phyloP scores from a whole-genome alignment of 2,888 invertebrate genomes.

The Saturnia japonica region DNA sequence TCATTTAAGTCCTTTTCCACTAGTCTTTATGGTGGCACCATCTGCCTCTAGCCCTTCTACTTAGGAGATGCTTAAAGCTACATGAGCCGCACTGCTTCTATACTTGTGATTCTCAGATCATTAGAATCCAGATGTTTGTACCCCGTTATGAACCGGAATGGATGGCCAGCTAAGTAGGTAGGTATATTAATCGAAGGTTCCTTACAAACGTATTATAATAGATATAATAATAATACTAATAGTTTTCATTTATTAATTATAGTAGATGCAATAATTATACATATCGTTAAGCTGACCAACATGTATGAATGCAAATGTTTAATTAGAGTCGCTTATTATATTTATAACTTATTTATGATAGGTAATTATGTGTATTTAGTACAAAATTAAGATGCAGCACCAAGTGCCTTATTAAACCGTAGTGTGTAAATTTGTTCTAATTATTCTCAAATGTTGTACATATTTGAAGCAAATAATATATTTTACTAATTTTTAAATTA shows the following conservation, averaged over 20 bases:
- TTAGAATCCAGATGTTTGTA: background rate
- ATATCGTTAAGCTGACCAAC: background rate
- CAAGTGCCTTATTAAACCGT: conserved; percentile 75
- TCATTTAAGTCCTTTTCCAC: no score
- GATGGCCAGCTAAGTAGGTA: background rate
- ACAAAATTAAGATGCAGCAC: conserved; percentile 48
- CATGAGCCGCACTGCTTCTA: background rate
- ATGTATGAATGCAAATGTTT: background rate
- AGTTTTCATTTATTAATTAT: background rate
- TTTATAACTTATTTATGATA: background rate
- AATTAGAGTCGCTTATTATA: background rate
- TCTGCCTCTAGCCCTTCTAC: no score
- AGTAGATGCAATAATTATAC: background rate
- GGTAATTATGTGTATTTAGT: background rate
- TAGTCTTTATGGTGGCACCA: no score
- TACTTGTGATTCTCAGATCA: background rate
- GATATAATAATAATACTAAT: background rate
- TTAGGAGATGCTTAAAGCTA: no score
- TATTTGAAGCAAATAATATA: background rate
- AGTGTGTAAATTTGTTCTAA: conserved; percentile 55
- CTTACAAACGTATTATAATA: background rate
- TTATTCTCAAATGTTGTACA: conserved; percentile 23
- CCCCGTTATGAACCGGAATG: background rate
- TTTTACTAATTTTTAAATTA: background rate
- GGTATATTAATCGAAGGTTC: background rate